These are phyloP conservation scores for Apus apus DNA, from an alignment of 2,113 vertebrate genomes.

Conservation along the genomic window DNA sequence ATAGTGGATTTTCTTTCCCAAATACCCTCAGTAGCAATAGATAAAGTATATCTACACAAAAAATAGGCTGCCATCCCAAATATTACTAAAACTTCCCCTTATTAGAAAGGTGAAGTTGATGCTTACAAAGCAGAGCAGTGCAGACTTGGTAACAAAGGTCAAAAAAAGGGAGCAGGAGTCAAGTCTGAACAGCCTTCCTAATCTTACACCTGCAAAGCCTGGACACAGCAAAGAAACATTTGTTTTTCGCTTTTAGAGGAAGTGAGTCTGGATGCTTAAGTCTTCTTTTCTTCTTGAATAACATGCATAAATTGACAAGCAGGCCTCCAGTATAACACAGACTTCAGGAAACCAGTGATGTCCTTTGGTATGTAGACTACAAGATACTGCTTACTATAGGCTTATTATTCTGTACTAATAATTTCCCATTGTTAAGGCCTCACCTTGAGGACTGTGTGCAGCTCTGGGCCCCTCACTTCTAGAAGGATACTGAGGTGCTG, in stretches of 20 bases:
- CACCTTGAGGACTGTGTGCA: too few species aligned
- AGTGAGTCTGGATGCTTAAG: neutral
- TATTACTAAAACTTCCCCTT: neutral
- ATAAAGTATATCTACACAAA: neutral
- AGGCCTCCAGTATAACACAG: neutral
- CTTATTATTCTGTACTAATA: neutral
- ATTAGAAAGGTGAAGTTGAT: neutral
- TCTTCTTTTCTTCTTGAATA: neutral
- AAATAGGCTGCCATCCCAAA: neutral
- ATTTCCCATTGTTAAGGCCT: too few species aligned
- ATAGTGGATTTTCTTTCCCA: neutral
- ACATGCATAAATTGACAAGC: neutral
- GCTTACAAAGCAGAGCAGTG: neutral
- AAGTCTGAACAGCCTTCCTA: neutral
- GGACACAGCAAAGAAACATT: neutral
- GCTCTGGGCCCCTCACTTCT: too few species aligned
- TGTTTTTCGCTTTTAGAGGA: neutral
- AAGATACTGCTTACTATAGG: rapidly evolving
- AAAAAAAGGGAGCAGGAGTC: neutral
- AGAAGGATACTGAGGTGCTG: too few species aligned
- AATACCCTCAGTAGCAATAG: neutral
- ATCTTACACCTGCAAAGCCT: neutral
- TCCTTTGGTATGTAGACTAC: neutral
- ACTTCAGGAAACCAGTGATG: neutral
- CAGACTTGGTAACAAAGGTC: neutral